phyloP scores from a whole-genome alignment of 1,140 invertebrate genomes.

The Hyles euphorbiae region DNA sequence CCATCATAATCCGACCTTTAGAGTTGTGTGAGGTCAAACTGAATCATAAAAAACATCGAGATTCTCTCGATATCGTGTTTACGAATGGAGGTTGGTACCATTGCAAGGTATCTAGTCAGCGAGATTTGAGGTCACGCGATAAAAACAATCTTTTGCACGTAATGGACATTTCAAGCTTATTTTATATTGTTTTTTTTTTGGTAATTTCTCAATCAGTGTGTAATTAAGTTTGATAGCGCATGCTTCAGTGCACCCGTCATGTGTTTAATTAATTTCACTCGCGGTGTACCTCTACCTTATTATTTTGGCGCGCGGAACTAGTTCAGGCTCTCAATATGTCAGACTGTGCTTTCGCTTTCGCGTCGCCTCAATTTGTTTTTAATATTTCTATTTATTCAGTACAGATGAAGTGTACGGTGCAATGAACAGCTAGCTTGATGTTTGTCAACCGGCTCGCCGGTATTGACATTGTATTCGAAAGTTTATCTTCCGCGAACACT shows the following conservation, averaged over 20 bases:
- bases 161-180: not conserved
- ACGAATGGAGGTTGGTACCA: constrained; percentile 9
- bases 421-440: constrained; percentile 17
- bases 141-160: constrained; percentile 17
- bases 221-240: too few species aligned
- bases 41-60: constrained; percentile 6
- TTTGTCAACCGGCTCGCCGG: constrained; percentile 24
- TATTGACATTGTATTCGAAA: constrained; percentile 66
- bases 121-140: constrained; percentile 13
- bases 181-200: too few species aligned
- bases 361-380: constrained; percentile 28
- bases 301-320: constrained; percentile 27
- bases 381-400: constrained; percentile 18
- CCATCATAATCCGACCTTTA: constrained; percentile 5
- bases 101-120: constrained; percentile 7
- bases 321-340: constrained; percentile 32
- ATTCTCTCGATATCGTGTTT: constrained; percentile 8
- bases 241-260: too few species aligned
- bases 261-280: constrained; percentile 25
- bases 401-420: constrained; percentile 11
- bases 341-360: constrained; percentile 43
- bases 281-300: constrained; percentile 14
- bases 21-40: constrained; percentile 4
- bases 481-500: constrained; percentile 51
- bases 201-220: too few species aligned